Percentiles rank a stretch among this genome's conserved stretches.
These are phyloP conservation scores for Myzus persicae DNA, from an alignment of 1,140 invertebrate genomes.

Conservation along the genomic window DNA sequence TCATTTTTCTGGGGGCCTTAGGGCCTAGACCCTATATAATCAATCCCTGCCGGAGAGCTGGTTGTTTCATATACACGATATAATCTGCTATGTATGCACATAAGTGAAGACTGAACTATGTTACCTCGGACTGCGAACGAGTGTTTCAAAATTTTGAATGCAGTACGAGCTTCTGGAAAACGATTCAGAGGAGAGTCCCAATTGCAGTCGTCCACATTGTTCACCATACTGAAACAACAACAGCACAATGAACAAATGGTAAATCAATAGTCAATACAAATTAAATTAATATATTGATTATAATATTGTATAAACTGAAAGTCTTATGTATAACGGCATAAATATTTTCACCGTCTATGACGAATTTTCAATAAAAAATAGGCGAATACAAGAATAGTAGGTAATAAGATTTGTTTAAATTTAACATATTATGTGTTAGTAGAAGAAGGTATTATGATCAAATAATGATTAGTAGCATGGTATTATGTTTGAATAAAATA, in stretches of 20 bases:
- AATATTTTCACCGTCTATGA: neutral
- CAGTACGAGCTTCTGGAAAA: constrained; percentile 16
- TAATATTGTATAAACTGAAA: neutral
- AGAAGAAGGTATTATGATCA: neutral
- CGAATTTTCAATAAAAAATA: neutral
- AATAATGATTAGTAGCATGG: too few species aligned
- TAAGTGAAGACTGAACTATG: neutral
- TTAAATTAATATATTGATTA: neutral
- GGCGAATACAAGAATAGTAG: neutral
- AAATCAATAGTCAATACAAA: too few species aligned
- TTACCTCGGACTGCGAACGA: constrained; percentile 41
- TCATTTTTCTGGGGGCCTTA: neutral
- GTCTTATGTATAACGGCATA: neutral
- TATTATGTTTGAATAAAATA: too few species aligned
- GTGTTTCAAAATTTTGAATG: constrained; percentile 45
- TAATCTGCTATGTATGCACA: neutral
- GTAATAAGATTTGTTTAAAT: neutral
- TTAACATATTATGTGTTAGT: too few species aligned
- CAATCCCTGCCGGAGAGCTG: neutral
- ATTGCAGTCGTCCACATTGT: constrained; percentile 2
- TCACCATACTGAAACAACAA: neutral
- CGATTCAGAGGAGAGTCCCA: constrained; percentile 43
- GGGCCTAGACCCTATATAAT: neutral
- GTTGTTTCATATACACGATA: neutral
- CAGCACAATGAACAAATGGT: neutral